Conservation (phyloP, 2,888 invertebrate species). For the Ochropleura plecta region DNA sequence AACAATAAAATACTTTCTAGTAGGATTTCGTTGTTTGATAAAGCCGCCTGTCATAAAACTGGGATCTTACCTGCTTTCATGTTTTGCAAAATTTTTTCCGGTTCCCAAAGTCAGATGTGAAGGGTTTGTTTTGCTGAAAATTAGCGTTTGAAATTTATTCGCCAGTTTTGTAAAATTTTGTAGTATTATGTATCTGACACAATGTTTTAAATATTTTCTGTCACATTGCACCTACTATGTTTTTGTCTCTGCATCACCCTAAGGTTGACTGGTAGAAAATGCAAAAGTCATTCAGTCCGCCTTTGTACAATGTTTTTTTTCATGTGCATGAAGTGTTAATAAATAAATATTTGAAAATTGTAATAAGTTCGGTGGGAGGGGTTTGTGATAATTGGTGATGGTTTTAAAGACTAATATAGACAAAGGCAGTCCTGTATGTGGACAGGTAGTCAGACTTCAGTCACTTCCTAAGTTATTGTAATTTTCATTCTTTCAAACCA, state of each 20-base stretch:
- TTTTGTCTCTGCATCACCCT: too few species aligned
- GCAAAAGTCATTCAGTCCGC: too few species aligned
- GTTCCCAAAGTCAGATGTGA: conserved; percentile 5
- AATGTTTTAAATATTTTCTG: too few species aligned
- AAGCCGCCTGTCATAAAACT: conserved; percentile 69
- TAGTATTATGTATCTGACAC: too few species aligned
- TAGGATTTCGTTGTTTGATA: conserved; percentile 54
- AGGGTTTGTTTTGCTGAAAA: conserved; percentile 30
- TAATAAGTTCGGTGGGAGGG: too few species aligned
- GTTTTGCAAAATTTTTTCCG: conserved; percentile 74
- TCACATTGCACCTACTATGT: too few species aligned
- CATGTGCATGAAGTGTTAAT: too few species aligned
- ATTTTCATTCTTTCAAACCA: background rate
- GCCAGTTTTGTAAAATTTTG: background rate
- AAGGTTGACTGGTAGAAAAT: too few species aligned
- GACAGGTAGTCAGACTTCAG: background rate
- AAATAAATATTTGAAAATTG: too few species aligned
- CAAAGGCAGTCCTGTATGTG: too few species aligned
- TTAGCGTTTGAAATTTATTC: background rate
- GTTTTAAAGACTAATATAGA: background rate
- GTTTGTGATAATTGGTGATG: background rate
- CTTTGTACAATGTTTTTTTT: too few species aligned
- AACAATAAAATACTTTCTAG: conserved; percentile 84
- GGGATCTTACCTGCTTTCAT: conserved; percentile 75
- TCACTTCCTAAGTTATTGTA: background rate